phyloP scores from a whole-genome alignment of 35 echinoderm and acorn worm genomes.

The Diadema setosum region DNA sequence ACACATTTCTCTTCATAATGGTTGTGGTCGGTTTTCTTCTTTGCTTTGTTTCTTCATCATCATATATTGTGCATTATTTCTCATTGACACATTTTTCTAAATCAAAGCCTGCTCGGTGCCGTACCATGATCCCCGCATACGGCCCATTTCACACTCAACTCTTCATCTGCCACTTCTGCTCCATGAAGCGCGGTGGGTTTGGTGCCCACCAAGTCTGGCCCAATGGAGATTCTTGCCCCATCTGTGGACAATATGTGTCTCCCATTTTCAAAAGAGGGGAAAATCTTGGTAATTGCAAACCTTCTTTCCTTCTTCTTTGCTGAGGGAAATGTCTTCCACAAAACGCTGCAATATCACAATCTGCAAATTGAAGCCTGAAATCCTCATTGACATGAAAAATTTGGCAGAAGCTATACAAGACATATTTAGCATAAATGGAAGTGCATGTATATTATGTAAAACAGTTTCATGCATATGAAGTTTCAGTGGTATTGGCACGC shows the following conservation, averaged over 20 bases:
- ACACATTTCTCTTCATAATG: not conserved
- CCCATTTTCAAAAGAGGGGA: not conserved
- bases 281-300: not conserved
- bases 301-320: too few species aligned
- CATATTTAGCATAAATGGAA: too few species aligned
- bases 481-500: too few species aligned
- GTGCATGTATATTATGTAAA: too few species aligned
- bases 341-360: too few species aligned
- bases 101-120: not conserved
- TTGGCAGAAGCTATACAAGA: too few species aligned
- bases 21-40: not conserved
- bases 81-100: not conserved
- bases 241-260: not conserved
- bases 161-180: constrained; percentile 25
- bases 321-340: too few species aligned
- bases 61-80: not conserved
- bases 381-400: too few species aligned
- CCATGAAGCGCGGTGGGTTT: not conserved
- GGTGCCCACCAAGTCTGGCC: not conserved
- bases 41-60: not conserved
- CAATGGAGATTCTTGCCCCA: constrained; percentile 20
- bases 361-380: too few species aligned
- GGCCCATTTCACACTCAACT: not conserved
- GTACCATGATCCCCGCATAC: not conserved
- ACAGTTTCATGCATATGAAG: too few species aligned